These are phyloP conservation scores for Pseudachorutes palmiensis DNA, from an alignment of 1,140 invertebrate genomes.

Conservation along the genomic window DNA sequence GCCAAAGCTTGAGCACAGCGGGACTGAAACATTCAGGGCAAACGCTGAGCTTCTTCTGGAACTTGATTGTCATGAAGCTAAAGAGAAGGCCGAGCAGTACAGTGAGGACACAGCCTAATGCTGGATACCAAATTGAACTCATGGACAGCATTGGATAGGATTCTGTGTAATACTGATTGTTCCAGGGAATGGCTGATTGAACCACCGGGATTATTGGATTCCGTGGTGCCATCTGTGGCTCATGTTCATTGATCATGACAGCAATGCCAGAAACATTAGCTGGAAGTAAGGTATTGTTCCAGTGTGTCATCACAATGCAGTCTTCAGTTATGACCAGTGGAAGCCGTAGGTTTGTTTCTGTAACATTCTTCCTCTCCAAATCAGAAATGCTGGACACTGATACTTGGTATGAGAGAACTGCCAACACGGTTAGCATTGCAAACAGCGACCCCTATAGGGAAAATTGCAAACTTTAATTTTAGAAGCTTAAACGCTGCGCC, in stretches of 20 bases:
- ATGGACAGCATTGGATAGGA: not conserved
- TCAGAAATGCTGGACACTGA: not conserved
- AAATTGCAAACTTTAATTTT: too few relatives aligned
- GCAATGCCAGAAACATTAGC: not conserved
- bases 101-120: not conserved
- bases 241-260: not conserved
- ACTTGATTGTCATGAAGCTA: conserved; percentile 8
- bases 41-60: not conserved
- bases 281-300: too few relatives aligned
- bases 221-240: not conserved
- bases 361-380: too few relatives aligned
- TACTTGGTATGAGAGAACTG: not conserved
- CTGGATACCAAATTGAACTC: conserved; percentile 19
- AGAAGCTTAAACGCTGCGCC: too few relatives aligned
- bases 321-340: too few relatives aligned
- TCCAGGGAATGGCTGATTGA: not conserved
- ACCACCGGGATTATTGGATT: not conserved
- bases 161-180: not conserved
- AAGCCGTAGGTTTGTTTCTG: too few relatives aligned
- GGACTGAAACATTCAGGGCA: conserved; percentile 18
- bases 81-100: conserved; percentile 14
- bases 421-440: not conserved
- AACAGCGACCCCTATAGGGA: conserved; percentile 1
- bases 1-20: conserved; percentile 1
- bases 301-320: too few relatives aligned